phyloP scores from a whole-genome alignment of 2,888 invertebrate genomes.

The Eristalinus sepulchralis region DNA sequence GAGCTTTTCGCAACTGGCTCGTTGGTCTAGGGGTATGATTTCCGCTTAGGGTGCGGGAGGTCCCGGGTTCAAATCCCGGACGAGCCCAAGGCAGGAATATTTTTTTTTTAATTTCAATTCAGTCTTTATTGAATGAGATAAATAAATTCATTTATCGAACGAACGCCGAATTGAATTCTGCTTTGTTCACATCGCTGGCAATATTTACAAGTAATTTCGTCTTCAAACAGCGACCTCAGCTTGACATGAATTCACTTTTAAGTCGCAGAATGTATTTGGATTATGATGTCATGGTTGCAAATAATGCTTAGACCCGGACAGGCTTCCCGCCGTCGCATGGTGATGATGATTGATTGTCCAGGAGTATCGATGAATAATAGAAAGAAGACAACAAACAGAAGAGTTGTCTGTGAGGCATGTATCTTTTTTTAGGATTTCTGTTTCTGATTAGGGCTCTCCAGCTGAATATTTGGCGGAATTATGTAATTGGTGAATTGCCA shows the following conservation, averaged over 20 bases:
- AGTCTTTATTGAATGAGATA: not conserved
- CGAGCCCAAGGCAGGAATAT: slow-evolving; percentile 41
- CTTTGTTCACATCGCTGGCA: not conserved
- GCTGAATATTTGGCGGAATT: not conserved
- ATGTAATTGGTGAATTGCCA: not conserved
- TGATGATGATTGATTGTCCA: not conserved
- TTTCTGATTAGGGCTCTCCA: not conserved
- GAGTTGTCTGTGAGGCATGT: not conserved
- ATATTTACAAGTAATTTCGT: not conserved
- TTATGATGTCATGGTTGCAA: not conserved
- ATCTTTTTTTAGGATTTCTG: not conserved
- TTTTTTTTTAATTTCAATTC: not conserved
- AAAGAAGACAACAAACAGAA: not conserved
- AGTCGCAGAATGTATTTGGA: not conserved
- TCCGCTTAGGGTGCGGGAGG: slow-evolving; percentile 71
- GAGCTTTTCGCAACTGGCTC: slow-evolving; percentile 31
- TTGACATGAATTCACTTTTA: not conserved
- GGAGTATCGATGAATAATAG: not conserved
- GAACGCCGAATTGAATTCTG: not conserved
- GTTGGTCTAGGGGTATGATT: slow-evolving; percentile 71
- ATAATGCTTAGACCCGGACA: not conserved
- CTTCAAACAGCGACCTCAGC: not conserved
- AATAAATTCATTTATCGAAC: not conserved
- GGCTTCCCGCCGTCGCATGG: not conserved
- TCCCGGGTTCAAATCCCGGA: slow-evolving; percentile 71